These are phyloP conservation scores for Periplaneta americana DNA, from an alignment of 1,140 invertebrate species.

Conservation along the genomic window DNA sequence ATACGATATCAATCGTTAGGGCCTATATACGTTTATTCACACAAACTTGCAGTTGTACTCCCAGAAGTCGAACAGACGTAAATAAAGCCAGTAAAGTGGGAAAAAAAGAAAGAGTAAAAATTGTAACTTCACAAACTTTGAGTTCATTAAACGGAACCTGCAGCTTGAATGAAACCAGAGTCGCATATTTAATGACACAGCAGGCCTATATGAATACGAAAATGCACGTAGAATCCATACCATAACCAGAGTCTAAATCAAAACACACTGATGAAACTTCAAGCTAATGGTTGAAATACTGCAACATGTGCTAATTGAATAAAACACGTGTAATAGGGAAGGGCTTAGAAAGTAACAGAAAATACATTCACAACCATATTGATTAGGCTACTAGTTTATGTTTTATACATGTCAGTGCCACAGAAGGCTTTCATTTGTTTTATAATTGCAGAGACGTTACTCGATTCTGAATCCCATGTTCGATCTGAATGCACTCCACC, in stretches of 20 bases:
- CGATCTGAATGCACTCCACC: background rate
- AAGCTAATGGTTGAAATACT: background rate
- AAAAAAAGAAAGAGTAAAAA: too few species aligned
- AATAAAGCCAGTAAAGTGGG: too few species aligned
- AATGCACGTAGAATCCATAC: background rate
- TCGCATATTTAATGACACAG: background rate
- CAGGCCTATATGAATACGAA: background rate
- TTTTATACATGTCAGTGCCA: background rate
- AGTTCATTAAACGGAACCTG: background rate
- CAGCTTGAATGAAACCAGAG: too few species aligned
- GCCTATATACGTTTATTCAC: too few species aligned
- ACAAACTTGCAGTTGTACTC: too few species aligned
- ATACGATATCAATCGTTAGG: too few species aligned
- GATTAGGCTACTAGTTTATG: background rate
- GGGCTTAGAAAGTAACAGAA: background rate
- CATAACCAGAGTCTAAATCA: background rate
- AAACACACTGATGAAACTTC: background rate
- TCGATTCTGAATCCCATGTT: too few species aligned
- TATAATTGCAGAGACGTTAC: background rate
- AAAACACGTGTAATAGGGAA: background rate
- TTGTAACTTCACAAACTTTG: too few species aligned
- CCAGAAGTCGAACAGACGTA: too few species aligned
- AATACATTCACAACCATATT: background rate
- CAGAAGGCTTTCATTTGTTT: background rate
- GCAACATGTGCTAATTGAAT: background rate